Evolutionary conservation across 2,888 invertebrate species (phyloP).

Genomic region (Pachydiplax longipennis): DNA sequence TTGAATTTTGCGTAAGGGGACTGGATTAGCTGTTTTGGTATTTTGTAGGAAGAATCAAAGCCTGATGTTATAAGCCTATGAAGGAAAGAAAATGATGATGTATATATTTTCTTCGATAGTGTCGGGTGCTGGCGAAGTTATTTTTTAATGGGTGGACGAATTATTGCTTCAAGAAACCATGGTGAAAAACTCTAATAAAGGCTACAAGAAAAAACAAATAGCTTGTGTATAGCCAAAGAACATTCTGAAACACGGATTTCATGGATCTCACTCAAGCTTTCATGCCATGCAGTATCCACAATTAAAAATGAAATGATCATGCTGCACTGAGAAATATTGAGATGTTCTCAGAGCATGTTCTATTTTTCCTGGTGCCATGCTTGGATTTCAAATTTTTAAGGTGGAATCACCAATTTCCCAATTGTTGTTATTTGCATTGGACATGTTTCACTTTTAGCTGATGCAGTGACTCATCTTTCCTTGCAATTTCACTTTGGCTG

Average conservation of each 20-base stretch:
- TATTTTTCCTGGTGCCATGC: neutral
- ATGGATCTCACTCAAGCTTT: conserved; percentile 17
- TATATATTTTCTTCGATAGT: conserved; percentile 31
- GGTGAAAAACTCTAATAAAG: neutral
- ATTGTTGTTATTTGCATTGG: conserved; percentile 17
- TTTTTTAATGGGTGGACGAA: conserved; percentile 21
- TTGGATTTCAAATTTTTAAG: neutral
- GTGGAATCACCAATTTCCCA: neutral
- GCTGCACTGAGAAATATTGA: neutral
- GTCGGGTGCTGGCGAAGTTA: conserved; percentile 21
- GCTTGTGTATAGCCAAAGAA: conserved; percentile 26
- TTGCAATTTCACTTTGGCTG: neutral
- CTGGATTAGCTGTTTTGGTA: conserved; percentile 9
- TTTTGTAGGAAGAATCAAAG: neutral
- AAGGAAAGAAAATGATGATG: conserved; percentile 2
- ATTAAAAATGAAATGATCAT: neutral
- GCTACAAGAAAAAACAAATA: neutral
- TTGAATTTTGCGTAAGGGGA: neutral
- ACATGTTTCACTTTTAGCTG: neutral
- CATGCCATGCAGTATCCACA: neutral
- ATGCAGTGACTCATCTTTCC: neutral
- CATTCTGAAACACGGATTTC: conserved; percentile 2
- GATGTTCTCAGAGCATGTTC: neutral
- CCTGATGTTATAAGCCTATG: neutral
- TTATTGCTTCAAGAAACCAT: conserved; percentile 5